These are phyloP conservation scores for Parnassius smintheus DNA, from an alignment of 2,888 invertebrate genomes.

Conservation along the genomic window DNA sequence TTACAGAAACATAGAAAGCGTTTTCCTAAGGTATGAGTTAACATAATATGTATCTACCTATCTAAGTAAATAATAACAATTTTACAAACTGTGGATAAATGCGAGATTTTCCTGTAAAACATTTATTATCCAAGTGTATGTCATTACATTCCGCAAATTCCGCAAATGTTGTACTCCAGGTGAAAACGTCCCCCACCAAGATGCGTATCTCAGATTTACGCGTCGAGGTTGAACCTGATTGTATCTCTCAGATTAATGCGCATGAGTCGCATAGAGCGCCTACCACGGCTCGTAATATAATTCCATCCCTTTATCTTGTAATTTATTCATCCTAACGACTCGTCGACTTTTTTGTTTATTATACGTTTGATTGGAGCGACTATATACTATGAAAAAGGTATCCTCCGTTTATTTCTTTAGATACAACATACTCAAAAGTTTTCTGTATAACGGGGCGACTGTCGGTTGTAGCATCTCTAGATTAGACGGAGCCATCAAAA, in stretches of 20 bases:
- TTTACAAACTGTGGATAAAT: neutral
- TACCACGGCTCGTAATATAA: slow-evolving; percentile 53
- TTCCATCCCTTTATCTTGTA: slow-evolving; percentile 51
- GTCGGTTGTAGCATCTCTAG: slow-evolving; percentile 4
- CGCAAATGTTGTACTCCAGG: slow-evolving; percentile 34
- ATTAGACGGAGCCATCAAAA: slow-evolving; percentile 14
- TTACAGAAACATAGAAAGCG: too few species aligned
- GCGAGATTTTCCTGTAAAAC: slow-evolving; percentile 20
- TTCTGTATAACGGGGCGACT: slow-evolving; percentile 18
- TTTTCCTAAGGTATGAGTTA: too few species aligned
- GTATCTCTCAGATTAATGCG: slow-evolving; percentile 75
- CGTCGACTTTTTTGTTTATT: slow-evolving; percentile 34
- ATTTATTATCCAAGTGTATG: slow-evolving; percentile 25
- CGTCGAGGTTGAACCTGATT: slow-evolving; percentile 59
- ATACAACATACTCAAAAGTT: slow-evolving; percentile 4
- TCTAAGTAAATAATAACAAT: slow-evolving; percentile 21
- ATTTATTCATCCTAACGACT: slow-evolving; percentile 42
- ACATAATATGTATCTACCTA: too few species aligned
- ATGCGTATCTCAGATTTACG: slow-evolving; percentile 74
- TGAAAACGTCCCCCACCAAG: slow-evolving; percentile 50
- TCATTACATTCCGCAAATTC: slow-evolving; percentile 33
- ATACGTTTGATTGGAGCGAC: slow-evolving; percentile 38
- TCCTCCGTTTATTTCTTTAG: slow-evolving; percentile 18
- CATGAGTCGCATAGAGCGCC: slow-evolving; percentile 50
- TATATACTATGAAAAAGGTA: slow-evolving; percentile 31